Evolutionary conservation across 2,113 vertebrate genomes (phyloP).

Genomic region (Oxyura jamaicensis): DNA sequence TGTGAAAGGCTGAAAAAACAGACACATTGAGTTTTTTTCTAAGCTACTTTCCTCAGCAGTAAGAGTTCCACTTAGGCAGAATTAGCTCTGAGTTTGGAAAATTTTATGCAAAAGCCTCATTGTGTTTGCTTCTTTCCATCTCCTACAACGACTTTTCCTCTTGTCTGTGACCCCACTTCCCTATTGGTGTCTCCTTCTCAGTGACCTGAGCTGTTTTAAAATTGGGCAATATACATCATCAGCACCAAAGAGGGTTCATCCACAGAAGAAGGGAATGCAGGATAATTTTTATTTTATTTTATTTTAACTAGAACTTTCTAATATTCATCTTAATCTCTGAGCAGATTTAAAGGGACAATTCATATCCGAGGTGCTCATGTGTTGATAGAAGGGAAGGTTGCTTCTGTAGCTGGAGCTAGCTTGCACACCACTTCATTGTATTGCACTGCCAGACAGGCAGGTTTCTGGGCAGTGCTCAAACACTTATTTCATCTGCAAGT

Average conservation of each 20-base stretch:
- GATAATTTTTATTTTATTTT: background rate
- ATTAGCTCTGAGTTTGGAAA: background rate
- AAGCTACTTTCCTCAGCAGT: background rate
- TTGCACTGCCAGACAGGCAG: background rate
- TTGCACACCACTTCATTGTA: background rate
- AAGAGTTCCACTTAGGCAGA: background rate
- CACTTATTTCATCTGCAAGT: background rate
- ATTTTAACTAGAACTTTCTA: background rate
- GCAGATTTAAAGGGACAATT: background rate
- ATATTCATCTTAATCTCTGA: background rate
- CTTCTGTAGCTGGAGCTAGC: background rate
- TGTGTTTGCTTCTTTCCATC: background rate
- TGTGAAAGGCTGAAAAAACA: background rate
- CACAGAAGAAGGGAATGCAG: background rate
- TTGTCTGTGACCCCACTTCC: background rate
- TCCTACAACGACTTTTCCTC: background rate
- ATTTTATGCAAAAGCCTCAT: background rate
- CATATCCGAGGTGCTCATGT: background rate
- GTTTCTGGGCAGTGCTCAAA: background rate
- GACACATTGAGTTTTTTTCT: background rate
- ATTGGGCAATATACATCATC: background rate
- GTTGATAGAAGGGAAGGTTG: background rate
- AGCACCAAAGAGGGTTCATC: background rate
- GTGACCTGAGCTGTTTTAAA: rapidly evolving
- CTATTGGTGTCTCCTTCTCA: background rate